Evolutionary conservation across 2,797 vertebrate genomes (phyloP), one percentile per base, ranked within the genome.

Genomic region (Labroides dimidiatus): DNA sequence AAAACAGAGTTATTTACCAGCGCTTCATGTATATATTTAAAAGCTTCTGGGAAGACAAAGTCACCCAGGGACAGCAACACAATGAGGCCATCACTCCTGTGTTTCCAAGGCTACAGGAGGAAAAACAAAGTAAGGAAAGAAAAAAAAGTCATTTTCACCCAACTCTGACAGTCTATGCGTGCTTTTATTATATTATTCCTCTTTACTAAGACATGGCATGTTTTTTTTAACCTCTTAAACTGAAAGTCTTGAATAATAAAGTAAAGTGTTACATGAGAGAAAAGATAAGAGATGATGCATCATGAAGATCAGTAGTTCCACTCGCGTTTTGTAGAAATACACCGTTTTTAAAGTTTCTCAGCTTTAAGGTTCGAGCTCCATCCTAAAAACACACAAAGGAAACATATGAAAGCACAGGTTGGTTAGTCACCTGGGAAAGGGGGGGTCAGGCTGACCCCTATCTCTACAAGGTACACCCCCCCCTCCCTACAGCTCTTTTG

Each of bases 401-500:
- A 75, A 69, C 64, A 58, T n/a, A 74, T 51, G 63, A 52, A 66
- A 44, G 60, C 23, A 42, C 71, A 58, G 71, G 74, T 63, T n/a
- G 64, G 30, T 30, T 10, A 16, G 55, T 75, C 55, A 57, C 13
- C 14, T 10, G 43, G 51, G 60, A 55, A 0, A 23, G 49, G 15
- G 64, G 58, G 64, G 58, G 54, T 61, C 56, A 69, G 33, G 11
- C 30, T 82, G 79, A 85, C 74, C 79, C 67, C 78, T 74, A 72
- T 78, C 80, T 79, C 80, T 30, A 42, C 57, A 71, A 77, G 82
- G 81, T 78, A 50, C 41, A 8, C 56, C 63, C 51, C 21, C 54
- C 23, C 54, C 59, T 77, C 53, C 33, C 67, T 51, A 55, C 63
- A 45, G 41, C 47, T 83, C 71, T 80, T 90, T 89, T 89, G 81